Conservation (phyloP, 1,140 invertebrate species). For the Apis dorsata region DNA sequence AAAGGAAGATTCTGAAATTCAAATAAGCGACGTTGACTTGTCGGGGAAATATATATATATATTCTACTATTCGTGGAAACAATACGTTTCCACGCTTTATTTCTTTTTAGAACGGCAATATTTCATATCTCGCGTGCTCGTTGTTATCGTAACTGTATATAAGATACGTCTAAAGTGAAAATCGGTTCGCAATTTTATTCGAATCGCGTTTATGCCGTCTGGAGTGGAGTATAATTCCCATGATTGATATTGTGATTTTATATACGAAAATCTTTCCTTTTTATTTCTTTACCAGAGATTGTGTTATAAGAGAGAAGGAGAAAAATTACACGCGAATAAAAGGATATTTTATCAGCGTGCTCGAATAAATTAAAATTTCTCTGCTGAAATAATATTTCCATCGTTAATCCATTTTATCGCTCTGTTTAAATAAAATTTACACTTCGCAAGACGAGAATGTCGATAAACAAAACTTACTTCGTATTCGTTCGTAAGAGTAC, state of each 20-base stretch:
- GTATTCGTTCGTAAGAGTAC: no score
- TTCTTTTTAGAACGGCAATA: conserved; percentile 24
- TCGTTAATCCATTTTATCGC: no score
- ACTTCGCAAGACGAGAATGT: no score
- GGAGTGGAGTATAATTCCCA: not conserved
- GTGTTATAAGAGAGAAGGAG: not conserved
- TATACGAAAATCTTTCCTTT: not conserved
- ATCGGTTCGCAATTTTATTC: conserved; percentile 4
- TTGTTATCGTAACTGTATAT: not conserved
- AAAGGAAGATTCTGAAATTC: conserved; percentile 19
- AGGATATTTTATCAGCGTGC: not conserved
- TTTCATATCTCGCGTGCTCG: conserved; percentile 10
- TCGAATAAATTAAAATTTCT: no score
- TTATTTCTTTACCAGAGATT: not conserved
- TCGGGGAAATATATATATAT: not conserved
- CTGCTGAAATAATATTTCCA: no score
- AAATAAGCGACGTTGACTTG: conserved; percentile 11
- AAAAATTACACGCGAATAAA: not conserved
- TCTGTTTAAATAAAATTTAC: no score
- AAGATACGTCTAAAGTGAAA: not conserved
- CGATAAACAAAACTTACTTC: no score
- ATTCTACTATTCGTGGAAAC: conserved; percentile 1
- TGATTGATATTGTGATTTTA: not conserved
- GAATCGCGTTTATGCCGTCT: not conserved
- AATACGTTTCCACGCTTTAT: conserved; percentile 2